Conservation (phyloP, 2,113 vertebrate genomes). For the Cnemophilus loriae region DNA sequence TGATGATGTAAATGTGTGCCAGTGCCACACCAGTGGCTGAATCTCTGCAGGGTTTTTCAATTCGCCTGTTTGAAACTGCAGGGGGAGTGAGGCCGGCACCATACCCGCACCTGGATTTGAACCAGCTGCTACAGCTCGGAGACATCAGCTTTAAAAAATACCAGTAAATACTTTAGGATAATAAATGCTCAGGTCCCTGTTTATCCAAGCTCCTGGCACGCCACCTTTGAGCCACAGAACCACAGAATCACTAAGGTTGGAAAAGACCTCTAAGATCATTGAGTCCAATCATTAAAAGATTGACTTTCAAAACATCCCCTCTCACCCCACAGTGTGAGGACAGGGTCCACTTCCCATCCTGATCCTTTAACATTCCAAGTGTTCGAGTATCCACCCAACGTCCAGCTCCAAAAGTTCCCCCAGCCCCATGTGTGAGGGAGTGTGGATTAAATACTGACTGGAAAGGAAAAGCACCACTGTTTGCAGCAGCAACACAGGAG, state of each 20-base stretch:
- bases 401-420: not conserved
- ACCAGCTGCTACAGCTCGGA: not conserved
- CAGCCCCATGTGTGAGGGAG: accelerated
- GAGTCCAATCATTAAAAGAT: not conserved
- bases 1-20: not conserved
- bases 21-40: not conserved
- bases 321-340: not conserved
- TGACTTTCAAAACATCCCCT: not conserved
- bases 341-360: not conserved
- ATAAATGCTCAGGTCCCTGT: not conserved
- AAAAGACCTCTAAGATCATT: not conserved
- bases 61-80: not conserved
- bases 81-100: not conserved
- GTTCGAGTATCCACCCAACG: not conserved
- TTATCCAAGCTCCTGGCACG: not conserved
- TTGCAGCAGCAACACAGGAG: not conserved
- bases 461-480: not conserved
- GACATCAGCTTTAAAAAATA: not conserved
- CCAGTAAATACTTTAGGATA: not conserved
- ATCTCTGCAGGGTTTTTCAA: not conserved
- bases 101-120: not conserved
- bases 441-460: not conserved
- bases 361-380: not conserved
- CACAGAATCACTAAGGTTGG: not conserved
- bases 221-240: not conserved